These are phyloP conservation scores for Melanogrammus aeglefinus DNA, from an alignment of 2,797 vertebrate species.

Conservation along the genomic window DNA sequence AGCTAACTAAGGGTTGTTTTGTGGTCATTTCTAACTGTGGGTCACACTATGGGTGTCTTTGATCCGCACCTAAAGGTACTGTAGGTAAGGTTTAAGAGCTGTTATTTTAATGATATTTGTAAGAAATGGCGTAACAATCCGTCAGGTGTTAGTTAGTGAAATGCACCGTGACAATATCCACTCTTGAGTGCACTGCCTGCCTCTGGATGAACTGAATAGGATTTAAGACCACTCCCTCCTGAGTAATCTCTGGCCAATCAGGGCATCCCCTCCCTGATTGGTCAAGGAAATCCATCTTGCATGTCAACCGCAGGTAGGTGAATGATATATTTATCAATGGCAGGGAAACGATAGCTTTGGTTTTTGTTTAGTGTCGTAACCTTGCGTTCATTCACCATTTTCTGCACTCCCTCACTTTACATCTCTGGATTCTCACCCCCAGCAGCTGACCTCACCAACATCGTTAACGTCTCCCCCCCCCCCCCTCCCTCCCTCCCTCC, in stretches of 20 bases:
- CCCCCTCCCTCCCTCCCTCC: background rate
- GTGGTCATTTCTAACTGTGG: no score
- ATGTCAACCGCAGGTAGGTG: background rate
- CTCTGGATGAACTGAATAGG: no score
- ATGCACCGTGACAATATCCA: no score
- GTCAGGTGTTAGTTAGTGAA: no score
- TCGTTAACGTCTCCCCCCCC: background rate
- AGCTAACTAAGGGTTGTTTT: no score
- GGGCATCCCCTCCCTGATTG: background rate
- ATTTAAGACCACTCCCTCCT: no score
- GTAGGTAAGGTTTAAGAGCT: no score
- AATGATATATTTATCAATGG: background rate
- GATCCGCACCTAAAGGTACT: no score
- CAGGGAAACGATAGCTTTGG: background rate
- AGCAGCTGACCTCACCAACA: slow-evolving; percentile 5
- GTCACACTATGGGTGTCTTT: no score
- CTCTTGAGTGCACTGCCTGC: no score
- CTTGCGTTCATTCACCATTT: background rate
- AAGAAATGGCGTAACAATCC: no score
- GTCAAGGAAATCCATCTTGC: background rate
- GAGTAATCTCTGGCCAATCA: background rate
- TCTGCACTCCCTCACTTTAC: background rate
- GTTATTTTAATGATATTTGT: no score
- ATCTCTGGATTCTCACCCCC: background rate
- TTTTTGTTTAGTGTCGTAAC: background rate